Percentiles rank a stretch among this genome's conserved stretches.
Conservation (phyloP, 2,888 invertebrate species). For the Abrostola tripartita region DNA sequence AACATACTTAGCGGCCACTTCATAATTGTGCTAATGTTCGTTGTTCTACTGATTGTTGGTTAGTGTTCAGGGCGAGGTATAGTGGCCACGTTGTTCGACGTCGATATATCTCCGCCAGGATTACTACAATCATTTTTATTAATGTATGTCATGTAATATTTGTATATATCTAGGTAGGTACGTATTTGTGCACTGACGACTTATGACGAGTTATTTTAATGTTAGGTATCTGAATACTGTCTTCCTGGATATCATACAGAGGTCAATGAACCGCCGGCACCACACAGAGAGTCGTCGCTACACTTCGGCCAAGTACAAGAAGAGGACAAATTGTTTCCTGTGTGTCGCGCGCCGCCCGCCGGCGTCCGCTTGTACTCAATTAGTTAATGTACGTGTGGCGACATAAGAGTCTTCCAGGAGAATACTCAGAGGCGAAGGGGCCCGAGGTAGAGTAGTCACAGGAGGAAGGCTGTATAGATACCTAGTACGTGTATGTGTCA, state of each 20-base stretch:
- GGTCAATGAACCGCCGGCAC: too few relatives aligned
- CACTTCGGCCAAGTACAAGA: slow-evolving; percentile 3
- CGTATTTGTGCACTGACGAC: too few relatives aligned
- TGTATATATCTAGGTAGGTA: too few relatives aligned
- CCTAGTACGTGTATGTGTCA: background rate
- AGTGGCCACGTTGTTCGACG: background rate
- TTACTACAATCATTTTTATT: too few relatives aligned
- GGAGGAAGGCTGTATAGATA: background rate
- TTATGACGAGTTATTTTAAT: too few relatives aligned
- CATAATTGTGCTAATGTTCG: slow-evolving; percentile 16
- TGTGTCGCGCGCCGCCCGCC: background rate
- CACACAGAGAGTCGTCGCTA: background rate
- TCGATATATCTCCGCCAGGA: too few relatives aligned
- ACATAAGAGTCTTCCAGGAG: background rate
- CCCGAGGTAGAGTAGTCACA: background rate
- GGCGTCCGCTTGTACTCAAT: slow-evolving; percentile 41
- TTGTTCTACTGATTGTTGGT: background rate
- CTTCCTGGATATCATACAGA: too few relatives aligned
- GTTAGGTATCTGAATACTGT: too few relatives aligned
- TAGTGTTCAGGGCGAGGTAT: background rate
- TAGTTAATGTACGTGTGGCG: slow-evolving; percentile 21
- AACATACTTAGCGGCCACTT: slow-evolving; percentile 25
- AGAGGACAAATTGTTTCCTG: slow-evolving; percentile 9
- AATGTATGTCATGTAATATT: too few relatives aligned
- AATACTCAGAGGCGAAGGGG: background rate